Conservation (phyloP, 2,797 vertebrate species). For the Apodemus agrarius region DNA sequence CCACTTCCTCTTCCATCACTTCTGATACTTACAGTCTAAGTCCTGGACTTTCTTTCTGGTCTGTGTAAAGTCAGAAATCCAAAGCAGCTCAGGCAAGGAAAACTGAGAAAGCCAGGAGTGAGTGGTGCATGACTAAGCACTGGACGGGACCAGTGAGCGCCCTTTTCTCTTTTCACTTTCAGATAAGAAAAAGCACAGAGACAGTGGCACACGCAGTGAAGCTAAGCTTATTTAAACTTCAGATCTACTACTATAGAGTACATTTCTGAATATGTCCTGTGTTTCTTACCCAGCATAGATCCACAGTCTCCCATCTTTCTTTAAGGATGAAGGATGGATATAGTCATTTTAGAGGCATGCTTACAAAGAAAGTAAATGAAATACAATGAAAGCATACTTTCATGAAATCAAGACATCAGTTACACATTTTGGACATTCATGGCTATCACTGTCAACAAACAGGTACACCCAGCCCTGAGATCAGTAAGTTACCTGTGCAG, state of each 20-base stretch:
- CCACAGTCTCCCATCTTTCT: neutral
- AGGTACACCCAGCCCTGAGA: neutral
- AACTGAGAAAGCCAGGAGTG: neutral
- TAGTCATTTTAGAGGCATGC: neutral
- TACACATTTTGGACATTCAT: conserved; percentile 7
- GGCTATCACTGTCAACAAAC: neutral
- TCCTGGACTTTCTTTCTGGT: neutral
- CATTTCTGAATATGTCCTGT: neutral
- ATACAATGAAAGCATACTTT: neutral
- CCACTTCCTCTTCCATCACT: neutral
- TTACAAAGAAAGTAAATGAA: conserved; percentile 19
- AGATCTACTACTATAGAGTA: neutral
- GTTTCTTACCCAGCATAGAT: neutral
- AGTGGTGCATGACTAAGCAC: neutral
- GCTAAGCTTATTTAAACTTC: conserved; percentile 5
- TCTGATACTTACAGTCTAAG: neutral
- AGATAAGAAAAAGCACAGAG: neutral
- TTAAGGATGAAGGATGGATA: neutral
- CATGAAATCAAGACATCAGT: neutral
- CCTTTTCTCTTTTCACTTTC: neutral
- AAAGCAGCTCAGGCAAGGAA: neutral
- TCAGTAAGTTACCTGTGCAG: conserved; percentile 57
- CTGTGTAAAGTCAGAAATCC: neutral
- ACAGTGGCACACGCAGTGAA: neutral
- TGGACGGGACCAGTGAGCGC: neutral